These are phyloP conservation scores for Dendrophyllia cribrosa DNA, from an alignment of 64 coral and sea anemone species.

Conservation along the genomic window DNA sequence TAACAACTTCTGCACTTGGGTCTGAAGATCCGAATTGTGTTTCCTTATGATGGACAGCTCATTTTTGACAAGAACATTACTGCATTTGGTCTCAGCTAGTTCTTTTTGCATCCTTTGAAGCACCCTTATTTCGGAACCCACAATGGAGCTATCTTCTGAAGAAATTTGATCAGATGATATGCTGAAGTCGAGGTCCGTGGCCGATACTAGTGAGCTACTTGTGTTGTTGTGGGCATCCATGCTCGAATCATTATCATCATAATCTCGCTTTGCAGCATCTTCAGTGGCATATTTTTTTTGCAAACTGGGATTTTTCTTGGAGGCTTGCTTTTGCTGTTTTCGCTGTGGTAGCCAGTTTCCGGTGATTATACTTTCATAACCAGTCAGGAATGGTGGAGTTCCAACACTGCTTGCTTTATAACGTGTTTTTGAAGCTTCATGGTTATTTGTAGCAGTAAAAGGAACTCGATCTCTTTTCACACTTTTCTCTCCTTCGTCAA, in stretches of 20 bases:
- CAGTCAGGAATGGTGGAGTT: neutral
- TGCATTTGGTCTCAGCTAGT: constrained; percentile 86
- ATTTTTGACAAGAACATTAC: constrained; percentile 85
- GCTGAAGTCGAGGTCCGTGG: constrained; percentile 75
- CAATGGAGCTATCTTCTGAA: constrained; percentile 44
- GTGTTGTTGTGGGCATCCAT: constrained; percentile 62
- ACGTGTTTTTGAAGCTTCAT: neutral
- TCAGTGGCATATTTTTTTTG: neutral
- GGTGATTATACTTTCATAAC: neutral
- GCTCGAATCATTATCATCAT: constrained; percentile 45
- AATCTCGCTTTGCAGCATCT: neutral
- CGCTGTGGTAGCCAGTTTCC: neutral
- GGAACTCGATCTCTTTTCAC: neutral
- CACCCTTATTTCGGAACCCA: constrained; percentile 45
- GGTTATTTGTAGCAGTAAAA: neutral
- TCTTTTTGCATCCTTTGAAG: constrained; percentile 86
- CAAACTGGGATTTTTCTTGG: neutral
- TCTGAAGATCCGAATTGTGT: constrained; percentile 85
- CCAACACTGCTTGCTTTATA: neutral
- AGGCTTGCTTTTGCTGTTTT: neutral
- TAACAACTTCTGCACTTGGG: constrained; percentile 80
- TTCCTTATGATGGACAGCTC: constrained; percentile 84
- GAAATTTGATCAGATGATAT: constrained; percentile 83
- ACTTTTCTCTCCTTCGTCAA: neutral
- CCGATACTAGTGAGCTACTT: constrained; percentile 73